Evolutionary conservation across 2,888 invertebrate genomes (phyloP).

Genomic region (Diaphora mendica): DNA sequence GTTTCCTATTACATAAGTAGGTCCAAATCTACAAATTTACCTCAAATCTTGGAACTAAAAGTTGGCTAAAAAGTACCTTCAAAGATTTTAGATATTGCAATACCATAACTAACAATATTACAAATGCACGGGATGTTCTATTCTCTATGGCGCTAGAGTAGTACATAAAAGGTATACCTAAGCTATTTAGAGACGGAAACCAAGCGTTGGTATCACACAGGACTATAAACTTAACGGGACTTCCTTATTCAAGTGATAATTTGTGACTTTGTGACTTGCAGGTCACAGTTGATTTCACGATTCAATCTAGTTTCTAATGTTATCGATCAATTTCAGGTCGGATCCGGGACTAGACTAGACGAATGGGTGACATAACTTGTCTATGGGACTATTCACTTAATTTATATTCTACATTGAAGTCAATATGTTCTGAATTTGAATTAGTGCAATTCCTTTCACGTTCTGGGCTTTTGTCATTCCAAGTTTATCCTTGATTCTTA

Average conservation of each 20-base stretch:
- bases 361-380: slow-evolving; percentile 31
- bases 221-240: slow-evolving; percentile 8
- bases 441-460: background rate
- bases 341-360: slow-evolving; percentile 19
- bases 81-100: background rate
- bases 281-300: background rate
- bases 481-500: background rate
- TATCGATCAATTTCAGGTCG: slow-evolving; percentile 34
- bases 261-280: background rate
- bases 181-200: slow-evolving; percentile 12
- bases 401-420: background rate
- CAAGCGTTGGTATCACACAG: background rate
- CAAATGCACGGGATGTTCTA: background rate
- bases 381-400: slow-evolving; percentile 9
- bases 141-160: background rate
- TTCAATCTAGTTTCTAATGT: slow-evolving; percentile 21
- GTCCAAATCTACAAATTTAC: no score
- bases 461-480: background rate
- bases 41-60: background rate
- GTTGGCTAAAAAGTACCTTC: background rate
- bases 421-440: background rate
- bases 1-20: no score
- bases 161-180: background rate
- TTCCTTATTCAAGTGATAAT: slow-evolving; percentile 7
- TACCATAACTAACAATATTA: background rate